Percentiles rank a stretch among this genome's conserved stretches.
These are phyloP conservation scores for Tiaroga cobitis DNA, from an alignment of 2,797 vertebrate genomes.

Conservation along the genomic window DNA sequence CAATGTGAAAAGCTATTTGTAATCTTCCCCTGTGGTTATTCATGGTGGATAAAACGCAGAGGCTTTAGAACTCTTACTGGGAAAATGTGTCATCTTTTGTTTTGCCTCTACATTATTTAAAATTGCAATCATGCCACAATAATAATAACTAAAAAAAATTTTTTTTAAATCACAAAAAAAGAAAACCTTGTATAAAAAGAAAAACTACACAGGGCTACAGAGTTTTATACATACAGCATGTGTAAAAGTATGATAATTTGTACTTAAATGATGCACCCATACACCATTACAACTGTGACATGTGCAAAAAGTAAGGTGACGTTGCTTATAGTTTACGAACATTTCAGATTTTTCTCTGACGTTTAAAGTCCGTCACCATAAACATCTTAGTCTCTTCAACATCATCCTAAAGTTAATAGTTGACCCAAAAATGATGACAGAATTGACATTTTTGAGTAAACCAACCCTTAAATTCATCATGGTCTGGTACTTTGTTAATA, in stretches of 20 bases:
- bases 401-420: not conserved
- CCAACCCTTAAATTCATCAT: not conserved
- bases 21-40: slow-evolving; percentile 1
- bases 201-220: slow-evolving; percentile 55
- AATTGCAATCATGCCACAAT: slow-evolving; percentile 19
- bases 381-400: not conserved
- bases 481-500: not conserved
- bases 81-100: not conserved
- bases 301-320: slow-evolving; percentile 49
- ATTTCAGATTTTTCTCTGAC: not conserved
- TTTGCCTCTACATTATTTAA: not conserved
- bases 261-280: slow-evolving; percentile 40
- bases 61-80: not conserved
- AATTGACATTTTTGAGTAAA: not conserved
- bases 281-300: slow-evolving; percentile 41
- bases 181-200: no score
- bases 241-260: slow-evolving; percentile 63
- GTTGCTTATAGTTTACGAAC: not conserved
- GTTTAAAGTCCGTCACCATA: slow-evolving; percentile 2
- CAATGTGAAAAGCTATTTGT: slow-evolving; percentile 20
- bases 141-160: slow-evolving; percentile 38
- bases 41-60: not conserved
- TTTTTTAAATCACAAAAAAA: not conserved
- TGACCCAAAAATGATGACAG: not conserved
- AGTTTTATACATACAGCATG: slow-evolving; percentile 56